Evolutionary conservation across 2,113 vertebrate genomes (phyloP).

Genomic region (Vulpes ferrilata): DNA sequence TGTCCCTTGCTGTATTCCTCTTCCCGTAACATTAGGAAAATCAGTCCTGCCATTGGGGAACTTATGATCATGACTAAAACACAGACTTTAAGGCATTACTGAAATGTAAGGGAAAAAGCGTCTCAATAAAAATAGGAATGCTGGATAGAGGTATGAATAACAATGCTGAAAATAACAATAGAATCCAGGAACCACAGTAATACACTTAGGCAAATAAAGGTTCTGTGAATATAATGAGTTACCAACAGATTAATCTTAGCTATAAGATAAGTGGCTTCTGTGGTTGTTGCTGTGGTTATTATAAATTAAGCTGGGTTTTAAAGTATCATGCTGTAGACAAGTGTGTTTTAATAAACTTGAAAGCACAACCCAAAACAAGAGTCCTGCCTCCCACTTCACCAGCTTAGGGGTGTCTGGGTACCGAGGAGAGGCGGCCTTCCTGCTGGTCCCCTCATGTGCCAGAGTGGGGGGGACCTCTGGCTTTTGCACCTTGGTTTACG

Average conservation of each 20-base stretch:
- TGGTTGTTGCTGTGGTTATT: slow-evolving; percentile 50
- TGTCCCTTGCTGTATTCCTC: background rate
- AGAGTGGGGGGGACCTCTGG: background rate
- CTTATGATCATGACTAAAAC: slow-evolving; percentile 59
- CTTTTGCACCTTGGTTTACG: background rate
- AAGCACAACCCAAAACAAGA: background rate
- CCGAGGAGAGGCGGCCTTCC: background rate
- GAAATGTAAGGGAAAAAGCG: slow-evolving; percentile 59
- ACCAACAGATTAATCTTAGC: slow-evolving; percentile 51
- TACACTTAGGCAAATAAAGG: slow-evolving; percentile 52
- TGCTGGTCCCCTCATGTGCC: background rate
- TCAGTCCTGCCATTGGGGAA: background rate
- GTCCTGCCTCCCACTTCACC: background rate
- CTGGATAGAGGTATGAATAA: slow-evolving; percentile 59
- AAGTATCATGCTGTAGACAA: background rate
- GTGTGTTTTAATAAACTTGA: background rate
- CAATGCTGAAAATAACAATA: slow-evolving; percentile 16
- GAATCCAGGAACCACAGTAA: slow-evolving; percentile 38
- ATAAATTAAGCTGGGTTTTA: slow-evolving; percentile 59
- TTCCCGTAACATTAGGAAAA: background rate
- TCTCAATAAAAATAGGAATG: slow-evolving; percentile 62
- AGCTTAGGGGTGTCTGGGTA: background rate
- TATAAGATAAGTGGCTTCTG: slow-evolving; percentile 61
- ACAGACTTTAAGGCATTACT: slow-evolving; percentile 47
- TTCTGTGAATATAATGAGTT: slow-evolving; percentile 54